Conservation (phyloP, 1,140 invertebrate species). For the Drosophila santomea region DNA sequence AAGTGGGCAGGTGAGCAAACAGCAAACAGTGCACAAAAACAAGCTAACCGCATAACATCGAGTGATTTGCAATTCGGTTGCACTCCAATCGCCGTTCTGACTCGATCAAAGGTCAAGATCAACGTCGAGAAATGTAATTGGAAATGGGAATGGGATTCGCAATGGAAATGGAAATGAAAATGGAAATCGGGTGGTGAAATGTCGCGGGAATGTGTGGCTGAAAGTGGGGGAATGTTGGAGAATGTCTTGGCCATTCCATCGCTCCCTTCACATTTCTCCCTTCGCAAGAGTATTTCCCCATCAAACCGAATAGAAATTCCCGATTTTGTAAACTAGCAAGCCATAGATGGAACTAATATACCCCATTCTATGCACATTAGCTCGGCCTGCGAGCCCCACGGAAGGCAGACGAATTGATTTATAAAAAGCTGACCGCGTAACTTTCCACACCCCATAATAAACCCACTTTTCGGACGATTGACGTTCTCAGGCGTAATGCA, state of each 20-base stretch:
- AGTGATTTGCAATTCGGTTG: slow-evolving; percentile 41
- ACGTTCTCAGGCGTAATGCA: slow-evolving; percentile 18
- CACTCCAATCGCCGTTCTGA: slow-evolving; percentile 25
- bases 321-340: too few relatives aligned
- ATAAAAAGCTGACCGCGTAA: slow-evolving; percentile 24
- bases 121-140: slow-evolving; percentile 14
- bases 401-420: neutral
- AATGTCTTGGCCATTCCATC: slow-evolving; percentile 8
- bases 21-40: slow-evolving; percentile 30
- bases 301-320: neutral
- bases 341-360: neutral
- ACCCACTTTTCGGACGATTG: slow-evolving; percentile 20
- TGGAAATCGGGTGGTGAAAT: slow-evolving; percentile 18
- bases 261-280: neutral
- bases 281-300: too few relatives aligned
- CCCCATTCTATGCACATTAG: slow-evolving; percentile 7
- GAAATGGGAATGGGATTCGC: neutral
- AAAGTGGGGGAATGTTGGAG: slow-evolving; percentile 7
- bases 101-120: slow-evolving; percentile 49
- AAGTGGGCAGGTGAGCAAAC: slow-evolving; percentile 39
- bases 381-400: neutral
- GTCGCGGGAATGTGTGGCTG: slow-evolving; percentile 6
- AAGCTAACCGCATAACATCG: slow-evolving; percentile 13
- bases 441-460: slow-evolving; percentile 19
- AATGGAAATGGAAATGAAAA: slow-evolving; percentile 17